Evolutionary conservation across 2,888 invertebrate genomes (phyloP), one percentile per base, ranked within the genome.

Genomic region (Lepas anatifera): DNA sequence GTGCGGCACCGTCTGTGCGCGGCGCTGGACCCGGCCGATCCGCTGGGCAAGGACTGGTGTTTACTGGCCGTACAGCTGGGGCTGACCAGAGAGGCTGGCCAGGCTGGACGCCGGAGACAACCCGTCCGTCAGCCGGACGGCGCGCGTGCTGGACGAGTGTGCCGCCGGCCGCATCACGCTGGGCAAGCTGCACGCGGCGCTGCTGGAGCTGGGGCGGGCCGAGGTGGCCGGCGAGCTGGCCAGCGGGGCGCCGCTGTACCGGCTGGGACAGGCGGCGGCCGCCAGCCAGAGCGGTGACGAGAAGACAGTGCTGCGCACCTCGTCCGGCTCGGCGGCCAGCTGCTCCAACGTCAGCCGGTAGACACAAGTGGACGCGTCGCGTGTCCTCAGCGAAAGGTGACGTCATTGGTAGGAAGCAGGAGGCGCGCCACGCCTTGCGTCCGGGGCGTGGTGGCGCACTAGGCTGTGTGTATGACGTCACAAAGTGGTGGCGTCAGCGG

Each of bases 11-110:
- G 22, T 4, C 35, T 58, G 22, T 58, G 58, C 16, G 71, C 74
- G 46, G 72, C 72, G 52, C 73, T 74, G 52, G 74, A 74, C 64
- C 74, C 74, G 4, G 68, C 73, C 41, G 72, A 73, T 22, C 72
- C 70, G 8, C 68, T 73, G 4, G 74, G 74, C 8, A 71, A 71
- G 13, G 74, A 74, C 69, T 74, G 74, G 73, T 73, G 74, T 69
- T 72, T 74, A 29, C 68, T 74, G 64, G 74, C 74, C 35, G 73
- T 74, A 7, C 71, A 73, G 48, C 67, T 74, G n/a, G 71, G 72
- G 1, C 70, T 74, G 69, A 72, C 73, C 66, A n/a, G 70, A 73
- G 50, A 69, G 71, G 41, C 68, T 74, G 27, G 73, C 74, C 16
- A 64, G 71, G 29, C 70, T 74, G n/a, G 74, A 74, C 32, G 67